Evolutionary conservation across 2,113 vertebrate species (phyloP).

Genomic region (Felis catus): F.catus_Fca126_mat1.0 CM031417.1:1444001-1444500

Average conservation of each 20-base stretch:
- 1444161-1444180: background rate
- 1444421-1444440: too few relatives aligned
- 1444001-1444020: background rate
- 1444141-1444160: background rate
- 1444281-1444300: background rate
- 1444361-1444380: too few relatives aligned
- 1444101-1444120: background rate
- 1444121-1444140: background rate
- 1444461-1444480: too few relatives aligned
- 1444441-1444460: too few relatives aligned
- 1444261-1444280: background rate
- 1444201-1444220: background rate
- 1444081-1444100: background rate
- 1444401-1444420: too few relatives aligned
- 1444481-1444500: too few relatives aligned
- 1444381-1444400: too few relatives aligned
- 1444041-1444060: background rate
- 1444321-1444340: too few relatives aligned
- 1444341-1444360: too few relatives aligned
- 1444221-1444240: background rate
- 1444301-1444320: too few relatives aligned
- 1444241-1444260: background rate
- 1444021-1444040: background rate
- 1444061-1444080: slow-evolving; percentile 10
- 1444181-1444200: background rate